phyloP scores from a whole-genome alignment of 2,113 vertebrate species.

The Thamnaconus septentrionalis region DNA sequence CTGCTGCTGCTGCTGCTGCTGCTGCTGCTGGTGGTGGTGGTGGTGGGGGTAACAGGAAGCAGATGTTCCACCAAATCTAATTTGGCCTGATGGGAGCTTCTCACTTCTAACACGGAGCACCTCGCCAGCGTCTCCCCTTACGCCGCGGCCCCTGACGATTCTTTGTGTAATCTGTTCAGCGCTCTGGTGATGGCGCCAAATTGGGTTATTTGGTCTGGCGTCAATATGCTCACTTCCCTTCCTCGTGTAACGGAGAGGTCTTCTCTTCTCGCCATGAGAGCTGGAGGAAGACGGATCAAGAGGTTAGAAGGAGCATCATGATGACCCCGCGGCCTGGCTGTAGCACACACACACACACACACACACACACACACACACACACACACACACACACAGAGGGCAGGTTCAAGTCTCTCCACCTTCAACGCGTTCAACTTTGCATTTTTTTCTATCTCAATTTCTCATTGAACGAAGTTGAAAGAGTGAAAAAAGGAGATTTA shows the following conservation, averaged over 20 bases:
- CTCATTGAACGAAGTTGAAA: background rate
- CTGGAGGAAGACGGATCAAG: conserved; percentile 28
- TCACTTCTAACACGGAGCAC: conserved; percentile 49
- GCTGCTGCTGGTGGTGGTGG: conserved; percentile 15
- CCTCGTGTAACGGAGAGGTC: conserved; percentile 38
- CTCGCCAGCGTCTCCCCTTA: conserved; percentile 69
- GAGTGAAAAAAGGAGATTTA: too few relatives aligned
- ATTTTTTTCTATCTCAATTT: background rate
- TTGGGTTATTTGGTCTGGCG: conserved; percentile 71
- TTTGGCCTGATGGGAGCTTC: conserved; percentile 67
- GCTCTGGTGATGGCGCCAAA: conserved; percentile 64
- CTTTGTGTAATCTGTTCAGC: conserved; percentile 69
- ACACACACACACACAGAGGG: too few relatives aligned
- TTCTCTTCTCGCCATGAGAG: conserved; percentile 26
- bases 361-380: too few relatives aligned
- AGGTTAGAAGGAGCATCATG: conserved; percentile 4
- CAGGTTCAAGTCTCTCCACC: background rate
- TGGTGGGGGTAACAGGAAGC: conserved; percentile 51
- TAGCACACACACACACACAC: too few relatives aligned
- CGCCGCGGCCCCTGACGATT: conserved; percentile 58
- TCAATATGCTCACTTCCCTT: conserved; percentile 69
- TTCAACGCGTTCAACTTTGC: background rate
- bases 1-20: conserved; percentile 20
- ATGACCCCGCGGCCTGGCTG: background rate
- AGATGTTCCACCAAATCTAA: conserved; percentile 75